Conservation (phyloP, 92 coral and sea anemone genomes). For the Paramuricea clavata region DNA sequence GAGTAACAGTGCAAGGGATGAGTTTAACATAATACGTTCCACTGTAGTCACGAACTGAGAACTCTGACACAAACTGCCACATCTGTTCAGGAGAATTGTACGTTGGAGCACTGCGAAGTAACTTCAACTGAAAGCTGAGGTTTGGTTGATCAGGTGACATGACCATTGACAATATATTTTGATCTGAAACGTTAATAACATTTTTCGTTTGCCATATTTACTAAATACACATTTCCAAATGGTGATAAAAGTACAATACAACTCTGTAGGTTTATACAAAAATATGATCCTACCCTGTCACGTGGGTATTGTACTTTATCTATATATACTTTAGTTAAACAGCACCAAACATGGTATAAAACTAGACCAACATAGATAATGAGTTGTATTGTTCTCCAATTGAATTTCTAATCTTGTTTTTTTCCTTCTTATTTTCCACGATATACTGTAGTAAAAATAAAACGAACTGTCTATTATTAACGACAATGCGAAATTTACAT, state of each 20-base stretch:
- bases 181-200: constrained; percentile 56
- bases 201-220: background rate
- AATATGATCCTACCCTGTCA: no score
- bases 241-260: background rate
- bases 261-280: no score
- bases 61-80: constrained; percentile 95
- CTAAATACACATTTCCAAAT: background rate
- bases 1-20: constrained; percentile 85
- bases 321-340: no score
- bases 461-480: no score
- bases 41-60: constrained; percentile 91
- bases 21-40: constrained; percentile 93
- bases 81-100: constrained; percentile 92
- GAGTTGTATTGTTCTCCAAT: no score
- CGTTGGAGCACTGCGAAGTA: constrained; percentile 80
- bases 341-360: no score
- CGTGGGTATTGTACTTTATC: no score
- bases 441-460: background rate
- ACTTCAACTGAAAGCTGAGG: constrained; percentile 79
- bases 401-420: no score
- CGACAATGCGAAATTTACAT: constrained; percentile 19
- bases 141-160: constrained; percentile 96
- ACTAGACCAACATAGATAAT: no score
- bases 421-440: no score
- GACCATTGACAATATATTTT: constrained; percentile 78